These are phyloP conservation scores for Spodoptera frugiperda DNA, from an alignment of 1,140 invertebrate species.

Conservation along the genomic window DNA sequence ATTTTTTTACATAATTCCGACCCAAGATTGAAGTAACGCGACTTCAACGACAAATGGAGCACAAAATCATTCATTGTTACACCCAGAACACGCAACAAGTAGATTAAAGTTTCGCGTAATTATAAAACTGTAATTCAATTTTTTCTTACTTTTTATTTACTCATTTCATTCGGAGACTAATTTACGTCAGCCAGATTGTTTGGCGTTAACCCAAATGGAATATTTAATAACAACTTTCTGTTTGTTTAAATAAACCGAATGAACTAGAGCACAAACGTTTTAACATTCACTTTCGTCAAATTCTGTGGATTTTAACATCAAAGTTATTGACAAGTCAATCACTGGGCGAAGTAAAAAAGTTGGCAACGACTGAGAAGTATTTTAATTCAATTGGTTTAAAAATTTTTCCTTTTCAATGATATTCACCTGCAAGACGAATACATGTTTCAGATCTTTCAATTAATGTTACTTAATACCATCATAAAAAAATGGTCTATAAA, in stretches of 20 bases:
- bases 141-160: no score
- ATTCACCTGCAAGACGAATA: no score
- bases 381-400: conserved; percentile 1
- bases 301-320: neutral
- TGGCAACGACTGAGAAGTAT: conserved; percentile 6
- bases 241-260: neutral
- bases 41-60: no score
- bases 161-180: neutral
- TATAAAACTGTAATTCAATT: neutral
- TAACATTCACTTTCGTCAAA: conserved; percentile 6
- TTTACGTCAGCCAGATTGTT: conserved; percentile 27
- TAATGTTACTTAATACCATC: no score
- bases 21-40: no score
- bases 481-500: no score
- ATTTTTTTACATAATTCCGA: no score
- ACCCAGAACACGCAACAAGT: no score
- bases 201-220: conserved; percentile 24
- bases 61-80: no score
- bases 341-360: neutral
- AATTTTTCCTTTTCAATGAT: no score
- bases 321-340: conserved; percentile 13
- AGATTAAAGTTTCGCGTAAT: neutral
- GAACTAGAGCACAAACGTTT: conserved; percentile 2
- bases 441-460: no score
- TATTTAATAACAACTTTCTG: conserved; percentile 20